Evolutionary conservation across 1,140 invertebrate species (phyloP), one percentile per base, ranked within the genome.

Genomic region (Drosophila sp.): DNA sequence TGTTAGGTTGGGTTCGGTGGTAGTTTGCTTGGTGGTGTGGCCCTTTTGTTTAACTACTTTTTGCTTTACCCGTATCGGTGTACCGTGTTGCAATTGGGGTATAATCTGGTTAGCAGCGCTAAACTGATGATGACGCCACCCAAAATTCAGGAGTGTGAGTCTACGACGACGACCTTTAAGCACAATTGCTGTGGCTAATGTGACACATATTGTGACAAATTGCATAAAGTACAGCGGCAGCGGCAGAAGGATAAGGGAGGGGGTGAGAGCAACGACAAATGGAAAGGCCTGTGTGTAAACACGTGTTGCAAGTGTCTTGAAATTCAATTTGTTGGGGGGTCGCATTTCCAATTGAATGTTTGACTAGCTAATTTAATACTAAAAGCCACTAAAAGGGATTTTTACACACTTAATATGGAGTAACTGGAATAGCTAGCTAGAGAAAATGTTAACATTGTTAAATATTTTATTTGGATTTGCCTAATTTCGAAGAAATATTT

Each of bases 191-290:
- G 90, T 91, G 82, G 72, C 87, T 92, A 92, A 92, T 92, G 89
- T 91, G 91, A 92, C 91, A 92, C 91, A 92, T 92, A 92, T 92
- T 92, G 91, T 92, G 91, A 92, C 91, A 92, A 92, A 92, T 92
- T 90, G 75, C 91, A 77, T 72, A 44, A 79, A 79, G 70, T 66
- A 82, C 70, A 44, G 55, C 8, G 27, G 38, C 44, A 4, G 50
- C 55, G 41, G 11, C 11, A 33, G 30, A 29, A 47, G 3, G n/a
- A 17, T 56, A 60, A 17, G 1, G 2, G 8, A 64, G 63, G 56
- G 75, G 74, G 72, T 76, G 62, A 73, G 47, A 50, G 17, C 27
- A 25, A 23, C 33, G 41, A 40, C 40, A 64, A 63, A 44, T 66
- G 44, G 44, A 50, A 50, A 25, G 44, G 44, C 23, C 25, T 50